Base-by-base conservation (phyloP, 2,888 invertebrate genomes). In the Acrocyrtus sp. region DNA sequence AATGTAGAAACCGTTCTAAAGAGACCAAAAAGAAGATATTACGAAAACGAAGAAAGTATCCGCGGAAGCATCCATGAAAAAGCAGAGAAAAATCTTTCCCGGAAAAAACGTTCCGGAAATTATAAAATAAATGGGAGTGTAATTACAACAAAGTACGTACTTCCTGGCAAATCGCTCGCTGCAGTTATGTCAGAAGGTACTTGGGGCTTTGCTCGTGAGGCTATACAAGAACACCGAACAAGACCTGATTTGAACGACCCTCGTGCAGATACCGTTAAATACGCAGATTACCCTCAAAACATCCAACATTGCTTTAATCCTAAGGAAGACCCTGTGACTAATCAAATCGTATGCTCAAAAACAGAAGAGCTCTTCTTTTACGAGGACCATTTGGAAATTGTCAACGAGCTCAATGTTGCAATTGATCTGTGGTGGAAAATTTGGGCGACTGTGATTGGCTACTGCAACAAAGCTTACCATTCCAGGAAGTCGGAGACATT, bases 391-490 rank as follows among this genome's bases (percentile, higher is more conserved):
- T 72, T 70, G 0, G 76, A 76, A 43, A 47, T 60, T 12, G 65
- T 73, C 2, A 73, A 61, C 43, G 76, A 72, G 19, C 29, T 76
- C 21, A 69, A 73, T 27, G 54, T 69, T 29, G 72, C 72, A 12
- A 73, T 76, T 22, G 76, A 76, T 39, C 24, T 69, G 15, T 62
- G 68, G 43, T 76, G 76, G 76, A 76, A 73, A 47, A 76, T 76
- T 39, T 73, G 62, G 47, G 54, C 72, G 0, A 76, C 76, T 19
- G 66, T 65, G 0, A 56, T 66, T 17, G 76, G 76, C 12, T 76
- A 61, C 26, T 76, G 76, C 39, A 74, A 76, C 29, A 57, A 58
- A 12, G 56, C 56, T 15, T 76, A 74, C 39, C 19, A 19, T 8
- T 22, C 39, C n/a, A 27, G 73, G 6, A 76, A 76, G 47, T 41